Base-by-base conservation (phyloP, 23 tunicate species). In the Phallusia fumigata region DNA sequence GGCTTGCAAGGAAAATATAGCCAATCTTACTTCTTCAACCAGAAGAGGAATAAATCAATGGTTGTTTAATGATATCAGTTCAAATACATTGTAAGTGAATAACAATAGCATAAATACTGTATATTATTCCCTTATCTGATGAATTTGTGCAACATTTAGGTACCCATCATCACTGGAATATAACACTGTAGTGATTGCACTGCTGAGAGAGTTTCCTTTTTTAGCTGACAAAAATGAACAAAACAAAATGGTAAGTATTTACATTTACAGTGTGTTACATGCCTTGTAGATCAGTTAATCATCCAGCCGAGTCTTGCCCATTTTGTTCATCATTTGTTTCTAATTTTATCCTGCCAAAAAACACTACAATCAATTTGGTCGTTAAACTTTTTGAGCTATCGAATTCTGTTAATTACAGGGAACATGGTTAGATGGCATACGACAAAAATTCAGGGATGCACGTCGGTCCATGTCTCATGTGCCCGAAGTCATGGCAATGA, bases 401-500 rank as follows among this genome's bases (percentile, higher is more conserved):
- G 10, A 24, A 58, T 58, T 6, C 69, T 74, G 44, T 10, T 74
- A 35, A 30, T 33, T 74, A 2, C n/a, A 74, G 77, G 77, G 77
- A 74, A 74, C 77, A 11, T 74, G 77, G 77, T 10, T 74, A 74
- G 77, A 74, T 6, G 77, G 77, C 16, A 74, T 74, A 33, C 10
- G 77, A 28, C 77, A 74, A 74, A 74, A 74, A 34, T 74, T 74
- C 33, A 13, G 77, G 44, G 77, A 74, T 74, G 77, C 77, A 74
- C 10, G 77, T 3, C 36, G 77, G 35, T 34, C 77, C 36, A 74
- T 74, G 77, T 5, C 77, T 74, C 77, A 74, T 74, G 44, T 74
- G 40, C 77, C 77, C 5, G 77, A 74, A 74, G 77, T 74, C 16
- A 74, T 74, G 77, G 77, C 36, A 74, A 74, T 74, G 77, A 74